phyloP scores from a whole-genome alignment of 2,888 invertebrate species.

The Ophion ventricosus region DNA sequence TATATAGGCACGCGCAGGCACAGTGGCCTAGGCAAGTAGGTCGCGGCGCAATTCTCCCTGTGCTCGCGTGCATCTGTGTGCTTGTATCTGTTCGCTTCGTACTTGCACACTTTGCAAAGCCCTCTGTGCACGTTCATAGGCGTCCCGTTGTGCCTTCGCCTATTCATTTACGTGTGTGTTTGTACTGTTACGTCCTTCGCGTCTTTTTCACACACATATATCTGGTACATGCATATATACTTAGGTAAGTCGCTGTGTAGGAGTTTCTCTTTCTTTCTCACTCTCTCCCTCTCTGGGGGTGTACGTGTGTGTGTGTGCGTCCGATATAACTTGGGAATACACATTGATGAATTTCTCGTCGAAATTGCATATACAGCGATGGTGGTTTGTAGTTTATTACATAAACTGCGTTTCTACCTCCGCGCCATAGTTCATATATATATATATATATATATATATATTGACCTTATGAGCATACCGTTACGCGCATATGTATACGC shows the following conservation, averaged over 20 bases:
- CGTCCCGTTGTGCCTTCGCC: conserved; percentile 54
- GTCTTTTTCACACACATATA: conserved; percentile 7
- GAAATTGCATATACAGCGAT: conserved; percentile 50
- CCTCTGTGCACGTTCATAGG: conserved; percentile 47
- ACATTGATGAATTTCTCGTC: conserved; percentile 46
- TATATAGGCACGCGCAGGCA: conserved; percentile 66
- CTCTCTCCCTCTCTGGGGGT: background rate
- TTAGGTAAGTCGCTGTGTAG: background rate
- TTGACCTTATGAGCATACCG: conserved; percentile 17
- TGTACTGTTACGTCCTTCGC: conserved; percentile 59
- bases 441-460: conserved; percentile 35
- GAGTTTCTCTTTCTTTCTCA: background rate
- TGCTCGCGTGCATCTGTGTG: conserved; percentile 63
- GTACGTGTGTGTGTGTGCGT: conserved; percentile 11
- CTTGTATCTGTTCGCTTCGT: conserved; percentile 38
- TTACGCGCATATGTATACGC: background rate
- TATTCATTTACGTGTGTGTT: conserved; percentile 26
- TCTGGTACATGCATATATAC: too few species aligned
- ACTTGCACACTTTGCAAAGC: conserved; percentile 25
- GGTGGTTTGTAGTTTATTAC: conserved; percentile 70
- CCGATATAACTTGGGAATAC: conserved; percentile 30
- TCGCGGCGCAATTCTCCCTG: conserved; percentile 81
- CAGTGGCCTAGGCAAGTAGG: conserved; percentile 82
- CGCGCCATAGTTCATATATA: conserved; percentile 68
- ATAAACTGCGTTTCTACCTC: conserved; percentile 75